phyloP scores from a whole-genome alignment of 1,140 invertebrate species.

The Neodiprion pinetum region DNA sequence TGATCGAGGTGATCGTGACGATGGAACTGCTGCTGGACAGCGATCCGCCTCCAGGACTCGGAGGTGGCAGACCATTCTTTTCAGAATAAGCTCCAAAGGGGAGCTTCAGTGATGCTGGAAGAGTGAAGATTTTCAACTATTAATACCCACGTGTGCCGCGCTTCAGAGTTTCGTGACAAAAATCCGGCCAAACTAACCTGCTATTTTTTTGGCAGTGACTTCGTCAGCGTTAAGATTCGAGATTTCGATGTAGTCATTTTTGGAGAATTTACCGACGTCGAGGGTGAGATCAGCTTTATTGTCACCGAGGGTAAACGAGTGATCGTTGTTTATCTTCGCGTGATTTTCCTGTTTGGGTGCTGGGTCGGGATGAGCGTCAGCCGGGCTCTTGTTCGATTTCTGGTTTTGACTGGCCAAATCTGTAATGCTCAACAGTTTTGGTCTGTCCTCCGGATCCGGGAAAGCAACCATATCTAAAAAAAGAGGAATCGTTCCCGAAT shows the following conservation, averaged over 20 bases:
- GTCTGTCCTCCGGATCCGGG: constrained; percentile 48
- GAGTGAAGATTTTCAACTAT: background rate
- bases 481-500: background rate
- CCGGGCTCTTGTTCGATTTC: background rate
- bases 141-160: background rate
- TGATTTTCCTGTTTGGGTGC: constrained; percentile 25
- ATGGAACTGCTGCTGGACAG: constrained; percentile 55
- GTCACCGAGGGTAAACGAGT: constrained; percentile 31
- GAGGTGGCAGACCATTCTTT: constrained; percentile 25
- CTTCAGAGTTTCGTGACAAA: background rate
- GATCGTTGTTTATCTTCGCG: constrained; percentile 14
- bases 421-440: constrained; percentile 39
- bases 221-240: constrained; percentile 36
- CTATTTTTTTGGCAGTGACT: constrained; percentile 46
- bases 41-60: constrained; percentile 37
- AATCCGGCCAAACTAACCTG: constrained; percentile 34
- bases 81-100: constrained; percentile 27
- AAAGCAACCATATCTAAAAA: constrained; percentile 54
- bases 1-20: constrained; percentile 49
- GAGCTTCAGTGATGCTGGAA: constrained; percentile 43
- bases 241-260: constrained; percentile 2
- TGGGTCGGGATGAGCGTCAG: background rate
- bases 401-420: constrained; percentile 4
- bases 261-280: constrained; percentile 31
- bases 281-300: constrained; percentile 28